phyloP scores from a whole-genome alignment of 2,113 vertebrate species.

The Chaetura pelagica region DNA sequence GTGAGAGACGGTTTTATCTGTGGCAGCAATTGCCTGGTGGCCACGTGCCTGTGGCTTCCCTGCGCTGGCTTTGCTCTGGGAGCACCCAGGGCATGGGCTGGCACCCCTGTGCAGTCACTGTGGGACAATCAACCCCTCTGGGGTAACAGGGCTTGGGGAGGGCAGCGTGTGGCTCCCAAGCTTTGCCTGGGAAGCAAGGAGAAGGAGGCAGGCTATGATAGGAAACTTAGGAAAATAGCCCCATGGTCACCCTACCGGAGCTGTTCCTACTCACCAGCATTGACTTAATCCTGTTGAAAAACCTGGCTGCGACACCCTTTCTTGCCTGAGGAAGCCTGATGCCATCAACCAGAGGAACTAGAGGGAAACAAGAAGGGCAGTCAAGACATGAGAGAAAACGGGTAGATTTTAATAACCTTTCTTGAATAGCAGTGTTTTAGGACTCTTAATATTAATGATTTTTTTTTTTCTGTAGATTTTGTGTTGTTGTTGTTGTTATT shows the following conservation, averaged over 20 bases:
- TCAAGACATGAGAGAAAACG: neutral
- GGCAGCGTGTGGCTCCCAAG: rapidly evolving
- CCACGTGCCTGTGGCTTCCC: too few relatives aligned
- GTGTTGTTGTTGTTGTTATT: neutral
- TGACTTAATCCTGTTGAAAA: neutral
- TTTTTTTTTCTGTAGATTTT: neutral
- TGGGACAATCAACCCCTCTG: rapidly evolving
- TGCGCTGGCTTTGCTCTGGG: neutral
- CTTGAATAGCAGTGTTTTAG: neutral
- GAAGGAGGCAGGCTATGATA: neutral
- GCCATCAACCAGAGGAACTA: neutral
- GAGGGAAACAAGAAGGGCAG: neutral
- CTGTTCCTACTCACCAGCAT: neutral
- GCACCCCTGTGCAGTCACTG: neutral
- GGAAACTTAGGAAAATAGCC: neutral
- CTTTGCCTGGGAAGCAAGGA: neutral
- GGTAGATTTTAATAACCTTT: neutral
- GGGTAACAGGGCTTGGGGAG: neutral
- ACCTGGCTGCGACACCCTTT: neutral
- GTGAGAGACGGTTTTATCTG: rapidly evolving
- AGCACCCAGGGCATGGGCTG: rapidly evolving
- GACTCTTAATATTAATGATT: neutral
- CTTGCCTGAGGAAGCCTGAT: neutral
- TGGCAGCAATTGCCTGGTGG: neutral
- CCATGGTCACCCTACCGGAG: neutral